phyloP scores from a whole-genome alignment of 2,113 vertebrate genomes.

The Paralichthys olivaceus region DNA sequence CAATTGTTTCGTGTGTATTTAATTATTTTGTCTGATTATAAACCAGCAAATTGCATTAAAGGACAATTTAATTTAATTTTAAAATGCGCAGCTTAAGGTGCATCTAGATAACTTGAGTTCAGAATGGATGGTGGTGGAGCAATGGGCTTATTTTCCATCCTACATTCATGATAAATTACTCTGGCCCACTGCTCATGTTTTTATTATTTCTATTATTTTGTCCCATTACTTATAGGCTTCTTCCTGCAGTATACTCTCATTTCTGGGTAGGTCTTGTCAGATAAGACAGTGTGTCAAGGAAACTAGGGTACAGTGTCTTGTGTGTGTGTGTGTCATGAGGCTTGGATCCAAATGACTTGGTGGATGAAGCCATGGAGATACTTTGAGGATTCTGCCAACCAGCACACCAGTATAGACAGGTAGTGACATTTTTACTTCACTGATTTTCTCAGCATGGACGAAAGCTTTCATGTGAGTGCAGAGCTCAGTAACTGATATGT shows the following conservation, averaged over 20 bases:
- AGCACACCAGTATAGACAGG: conserved; percentile 50
- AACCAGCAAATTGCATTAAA: not conserved
- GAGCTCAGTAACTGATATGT: conserved; percentile 53
- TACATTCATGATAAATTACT: not conserved
- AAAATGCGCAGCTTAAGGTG: not conserved
- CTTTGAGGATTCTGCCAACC: conserved; percentile 56
- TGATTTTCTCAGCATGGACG: conserved; percentile 55
- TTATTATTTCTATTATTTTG: not conserved
- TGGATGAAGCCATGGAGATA: conserved; percentile 33
- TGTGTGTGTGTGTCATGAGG: conserved; percentile 13
- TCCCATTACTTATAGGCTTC: not conserved
- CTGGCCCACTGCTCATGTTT: not conserved
- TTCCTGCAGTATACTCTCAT: not conserved
- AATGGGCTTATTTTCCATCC: not conserved
- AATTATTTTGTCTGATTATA: conserved; percentile 22
- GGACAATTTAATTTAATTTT: conserved; percentile 2
- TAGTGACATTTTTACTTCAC: conserved; percentile 62
- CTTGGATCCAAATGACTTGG: conserved; percentile 38
- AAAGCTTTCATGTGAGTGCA: conserved; percentile 62
- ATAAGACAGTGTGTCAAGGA: conserved; percentile 31
- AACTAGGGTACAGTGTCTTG: conserved; percentile 36
- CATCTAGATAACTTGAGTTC: not conserved
- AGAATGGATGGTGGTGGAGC: not conserved
- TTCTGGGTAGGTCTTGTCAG: conserved; percentile 4
- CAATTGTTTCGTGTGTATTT: conserved; percentile 5